Base-by-base conservation (phyloP, 2,113 vertebrate species). In the Tragulus kanchil region DNA sequence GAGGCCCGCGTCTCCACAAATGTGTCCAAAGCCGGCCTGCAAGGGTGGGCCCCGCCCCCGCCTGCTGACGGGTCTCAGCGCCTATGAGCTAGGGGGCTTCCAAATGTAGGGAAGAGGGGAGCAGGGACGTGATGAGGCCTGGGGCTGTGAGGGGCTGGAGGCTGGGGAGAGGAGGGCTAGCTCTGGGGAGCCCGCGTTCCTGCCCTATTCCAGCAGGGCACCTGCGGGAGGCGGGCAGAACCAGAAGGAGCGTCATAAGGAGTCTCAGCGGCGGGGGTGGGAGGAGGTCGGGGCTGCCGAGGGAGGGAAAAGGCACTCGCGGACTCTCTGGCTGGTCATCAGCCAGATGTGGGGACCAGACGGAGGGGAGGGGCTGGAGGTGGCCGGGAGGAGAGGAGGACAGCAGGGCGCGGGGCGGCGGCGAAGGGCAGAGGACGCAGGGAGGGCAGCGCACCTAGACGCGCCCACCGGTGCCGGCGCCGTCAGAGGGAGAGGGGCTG, bases 271-370 rank as follows among this genome's bases (percentile, higher is more conserved):
- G 96, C 54, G 36, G 79, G 42, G 45, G 52, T 52, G 52, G 89
- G 52, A 81, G 84, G 94, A 85, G 42, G 23, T 1, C 7, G 58
- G 82, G 26, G 71, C 31, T 85, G 85, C 79, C 1, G 56, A 88
- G 77, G 78, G 65, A 64, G 36, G 83, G 87, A 78, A 15, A 58
- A 56, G 86, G 48, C 17, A 5, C 25, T 23, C 67, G 56, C 45
- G 12, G 45, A 65, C 13, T 93, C 84, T 79, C 90, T n/a, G 71
- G 84, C 61, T 64, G 85, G 85, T 54, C 85, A 50, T 64, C 17
- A n/a, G 96, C 88, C 94, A 97, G 97, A 95, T 95, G 92, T 82
- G 87, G 62, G 56, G 94, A 56, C 62, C 90, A 90, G 52, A 75
- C 31, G 81, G 84, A 93, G 48, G 73, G 81, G 79, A 31, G 0